Conservation (phyloP, 2,888 invertebrate species). For the Cheilosia vulpina region DNA sequence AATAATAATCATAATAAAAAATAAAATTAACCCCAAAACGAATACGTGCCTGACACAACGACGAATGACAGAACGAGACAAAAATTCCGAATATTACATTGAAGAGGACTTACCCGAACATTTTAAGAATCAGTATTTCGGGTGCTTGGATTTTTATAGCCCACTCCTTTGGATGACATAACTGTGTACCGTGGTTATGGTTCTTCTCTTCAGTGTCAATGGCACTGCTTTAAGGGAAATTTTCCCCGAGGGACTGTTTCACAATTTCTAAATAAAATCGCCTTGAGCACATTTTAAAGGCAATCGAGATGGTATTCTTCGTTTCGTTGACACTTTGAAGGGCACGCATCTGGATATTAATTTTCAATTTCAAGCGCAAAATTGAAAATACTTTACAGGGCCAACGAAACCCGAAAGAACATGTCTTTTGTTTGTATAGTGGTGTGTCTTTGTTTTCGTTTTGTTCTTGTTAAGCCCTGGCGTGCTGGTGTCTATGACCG, state of each 20-base stretch:
- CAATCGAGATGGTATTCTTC: conserved; percentile 36
- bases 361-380: conserved; percentile 62
- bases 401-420: background rate
- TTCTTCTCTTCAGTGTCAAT: conserved; percentile 7
- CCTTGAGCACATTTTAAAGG: conserved; percentile 51
- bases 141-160: conserved; percentile 40
- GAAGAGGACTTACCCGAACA: conserved; percentile 17
- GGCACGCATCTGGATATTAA: conserved; percentile 51
- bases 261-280: conserved; percentile 58
- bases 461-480: background rate
- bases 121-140: conserved; percentile 32
- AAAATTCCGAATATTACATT: conserved; percentile 45
- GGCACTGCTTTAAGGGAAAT: conserved; percentile 36
- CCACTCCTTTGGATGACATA: conserved; percentile 16
- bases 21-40: conserved; percentile 3
- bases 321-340: conserved; percentile 27
- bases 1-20: background rate
- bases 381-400: conserved; percentile 46
- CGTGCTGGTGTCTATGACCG: background rate
- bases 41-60: conserved; percentile 5
- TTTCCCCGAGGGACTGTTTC: conserved; percentile 40
- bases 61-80: conserved; percentile 41
- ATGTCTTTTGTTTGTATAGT: conserved; percentile 31
- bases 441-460: conserved; percentile 16
- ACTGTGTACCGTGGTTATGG: background rate